These are phyloP conservation scores for Phalera bucephala DNA, from an alignment of 2,888 invertebrate species.

Conservation along the genomic window DNA sequence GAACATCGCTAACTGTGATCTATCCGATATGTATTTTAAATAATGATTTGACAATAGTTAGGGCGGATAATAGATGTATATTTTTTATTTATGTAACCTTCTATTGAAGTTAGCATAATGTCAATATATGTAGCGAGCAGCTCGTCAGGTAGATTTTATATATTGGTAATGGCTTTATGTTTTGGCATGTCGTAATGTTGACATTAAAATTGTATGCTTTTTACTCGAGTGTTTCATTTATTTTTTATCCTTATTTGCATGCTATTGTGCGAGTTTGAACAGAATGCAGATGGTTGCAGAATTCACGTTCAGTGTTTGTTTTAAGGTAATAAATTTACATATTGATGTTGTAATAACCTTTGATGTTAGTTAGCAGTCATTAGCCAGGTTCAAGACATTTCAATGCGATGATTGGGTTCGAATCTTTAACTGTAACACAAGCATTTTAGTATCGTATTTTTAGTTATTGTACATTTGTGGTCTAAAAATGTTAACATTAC, in stretches of 20 bases:
- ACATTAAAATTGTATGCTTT: conserved; percentile 82
- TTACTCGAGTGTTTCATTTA: conserved; percentile 69
- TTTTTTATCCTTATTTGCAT: conserved; percentile 66
- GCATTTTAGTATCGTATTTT: too few species aligned
- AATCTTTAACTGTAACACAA: too few species aligned
- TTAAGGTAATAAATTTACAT: conserved; percentile 26
- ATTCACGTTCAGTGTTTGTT: conserved; percentile 55
- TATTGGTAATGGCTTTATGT: conserved; percentile 69
- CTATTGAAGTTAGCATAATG: conserved; percentile 68
- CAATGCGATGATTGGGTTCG: too few species aligned
- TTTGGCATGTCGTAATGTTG: conserved; percentile 74
- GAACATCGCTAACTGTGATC: conserved; percentile 66
- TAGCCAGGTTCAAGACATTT: too few species aligned
- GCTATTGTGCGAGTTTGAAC: conserved; percentile 47
- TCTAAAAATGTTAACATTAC: too few species aligned
- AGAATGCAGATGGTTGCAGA: conserved; percentile 75
- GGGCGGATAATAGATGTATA: conserved; percentile 60
- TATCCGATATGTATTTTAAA: conserved; percentile 54
- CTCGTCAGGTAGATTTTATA: conserved; percentile 56
- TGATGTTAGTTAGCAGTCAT: too few species aligned
- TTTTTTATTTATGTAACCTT: conserved; percentile 74
- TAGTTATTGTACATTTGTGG: too few species aligned
- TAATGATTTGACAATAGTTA: conserved; percentile 60
- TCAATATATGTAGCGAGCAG: conserved; percentile 44
- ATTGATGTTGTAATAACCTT: conserved; percentile 2